Conservation (phyloP, 2,888 invertebrate species). For the Brachyopa scutellaris region DNA sequence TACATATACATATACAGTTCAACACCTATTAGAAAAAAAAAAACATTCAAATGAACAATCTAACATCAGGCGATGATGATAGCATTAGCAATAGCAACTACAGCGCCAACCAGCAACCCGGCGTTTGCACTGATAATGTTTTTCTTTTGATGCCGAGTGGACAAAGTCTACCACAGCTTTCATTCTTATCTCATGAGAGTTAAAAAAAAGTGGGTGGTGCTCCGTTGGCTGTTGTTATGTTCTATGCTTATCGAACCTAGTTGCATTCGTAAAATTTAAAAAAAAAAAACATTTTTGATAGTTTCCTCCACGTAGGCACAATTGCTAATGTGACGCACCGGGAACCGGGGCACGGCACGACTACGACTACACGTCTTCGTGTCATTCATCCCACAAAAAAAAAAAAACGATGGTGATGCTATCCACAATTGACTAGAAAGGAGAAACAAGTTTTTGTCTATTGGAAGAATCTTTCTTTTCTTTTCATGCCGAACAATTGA, state of each 20-base stretch:
- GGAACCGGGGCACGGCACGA: conserved; percentile 35
- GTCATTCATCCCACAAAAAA: conserved; percentile 33
- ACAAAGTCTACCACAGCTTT: conserved; percentile 42
- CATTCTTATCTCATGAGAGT: conserved; percentile 33
- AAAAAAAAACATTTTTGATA: neutral
- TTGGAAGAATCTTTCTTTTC: neutral
- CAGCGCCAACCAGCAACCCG: conserved; percentile 24
- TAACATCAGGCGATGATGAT: conserved; percentile 16
- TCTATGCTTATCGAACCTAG: conserved; percentile 19
- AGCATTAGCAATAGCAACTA: no score
- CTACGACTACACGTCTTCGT: conserved; percentile 44
- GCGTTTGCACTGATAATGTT: conserved; percentile 40
- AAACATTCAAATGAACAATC: neutral
- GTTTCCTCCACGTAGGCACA: conserved; percentile 63
- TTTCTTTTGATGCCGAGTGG: conserved; percentile 3
- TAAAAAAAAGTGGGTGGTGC: neutral
- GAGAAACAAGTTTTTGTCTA: conserved; percentile 36
- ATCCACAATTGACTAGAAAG: conserved; percentile 18
- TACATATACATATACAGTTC: no score
- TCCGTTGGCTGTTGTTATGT: neutral
- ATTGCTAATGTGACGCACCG: conserved; percentile 43
- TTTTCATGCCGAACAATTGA: conserved; percentile 11
- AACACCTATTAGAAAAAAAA: neutral
- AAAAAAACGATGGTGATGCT: conserved; percentile 10
- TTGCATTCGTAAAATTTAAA: no score